phyloP scores from a whole-genome alignment of 2,113 vertebrate genomes.

The Axis porcinus region DNA sequence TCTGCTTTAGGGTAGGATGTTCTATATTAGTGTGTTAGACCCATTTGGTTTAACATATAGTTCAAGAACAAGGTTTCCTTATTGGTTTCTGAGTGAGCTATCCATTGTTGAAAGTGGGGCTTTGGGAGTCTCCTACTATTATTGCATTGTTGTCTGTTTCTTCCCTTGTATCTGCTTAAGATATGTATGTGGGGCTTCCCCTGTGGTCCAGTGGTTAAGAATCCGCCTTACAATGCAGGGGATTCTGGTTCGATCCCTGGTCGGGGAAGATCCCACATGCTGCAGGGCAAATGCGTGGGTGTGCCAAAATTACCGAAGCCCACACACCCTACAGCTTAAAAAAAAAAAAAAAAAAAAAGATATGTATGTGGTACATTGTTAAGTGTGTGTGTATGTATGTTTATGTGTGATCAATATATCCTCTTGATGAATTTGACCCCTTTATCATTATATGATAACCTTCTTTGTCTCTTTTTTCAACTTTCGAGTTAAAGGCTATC shows the following conservation, averaged over 20 bases:
- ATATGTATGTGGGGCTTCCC: background rate
- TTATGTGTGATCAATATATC: background rate
- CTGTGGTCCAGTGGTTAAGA: no score
- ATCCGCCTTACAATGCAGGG: no score
- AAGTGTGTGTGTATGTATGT: background rate
- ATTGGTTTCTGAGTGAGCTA: background rate
- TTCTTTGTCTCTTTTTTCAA: background rate
- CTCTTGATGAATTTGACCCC: background rate
- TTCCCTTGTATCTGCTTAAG: background rate
- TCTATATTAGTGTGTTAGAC: background rate
- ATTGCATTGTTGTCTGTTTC: background rate
- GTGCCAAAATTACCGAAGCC: no score
- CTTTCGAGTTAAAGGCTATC: background rate
- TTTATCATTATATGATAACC: background rate
- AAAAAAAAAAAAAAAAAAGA: no score
- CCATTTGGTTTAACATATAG: background rate
- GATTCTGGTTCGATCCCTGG: no score
- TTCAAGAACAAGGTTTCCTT: background rate
- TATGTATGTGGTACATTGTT: background rate
- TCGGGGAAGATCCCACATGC: no score
- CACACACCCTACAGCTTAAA: no score
- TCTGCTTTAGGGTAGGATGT: background rate
- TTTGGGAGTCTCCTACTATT: background rate
- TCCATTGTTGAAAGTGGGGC: background rate
- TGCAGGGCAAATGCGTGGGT: no score